These are phyloP conservation scores for Corythoichthys haematopterus DNA, from an alignment of 2,113 vertebrate species.

Conservation along the genomic window DNA sequence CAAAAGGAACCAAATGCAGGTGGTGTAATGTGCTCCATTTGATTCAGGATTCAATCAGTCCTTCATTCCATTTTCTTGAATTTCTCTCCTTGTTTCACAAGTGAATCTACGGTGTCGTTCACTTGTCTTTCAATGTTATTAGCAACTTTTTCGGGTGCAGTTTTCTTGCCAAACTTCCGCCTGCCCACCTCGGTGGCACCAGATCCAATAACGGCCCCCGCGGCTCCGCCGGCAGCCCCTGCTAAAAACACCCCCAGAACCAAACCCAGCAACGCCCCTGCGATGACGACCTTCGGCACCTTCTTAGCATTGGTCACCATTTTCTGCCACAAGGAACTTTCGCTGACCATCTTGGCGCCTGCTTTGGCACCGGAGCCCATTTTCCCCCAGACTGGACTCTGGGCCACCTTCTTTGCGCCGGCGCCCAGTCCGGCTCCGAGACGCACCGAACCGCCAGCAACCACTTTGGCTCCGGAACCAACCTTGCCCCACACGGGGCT, in stretches of 20 bases:
- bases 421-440: conserved; percentile 40
- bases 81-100: conserved; percentile 38
- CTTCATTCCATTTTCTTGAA: conserved; percentile 50
- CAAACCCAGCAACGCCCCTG: conserved; percentile 64
- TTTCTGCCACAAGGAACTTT: conserved; percentile 60
- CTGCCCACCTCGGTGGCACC: conserved; percentile 58
- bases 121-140: conserved; percentile 5
- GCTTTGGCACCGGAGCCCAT: conserved; percentile 51
- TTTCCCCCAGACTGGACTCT: conserved; percentile 57
- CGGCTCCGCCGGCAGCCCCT: conserved; percentile 64
- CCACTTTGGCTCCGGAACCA: conserved; percentile 50
- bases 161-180: conserved; percentile 49
- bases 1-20: not conserved
- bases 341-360: conserved; percentile 47
- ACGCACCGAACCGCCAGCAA: conserved; percentile 38
- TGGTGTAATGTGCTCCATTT: not conserved
- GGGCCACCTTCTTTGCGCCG: conserved; percentile 51
- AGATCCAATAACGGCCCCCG: conserved; percentile 64
- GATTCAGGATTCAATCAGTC: not conserved
- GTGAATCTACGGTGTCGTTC: conserved; percentile 8
- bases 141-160: conserved; percentile 2
- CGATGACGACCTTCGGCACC: conserved; percentile 52
- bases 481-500: conserved; percentile 56
- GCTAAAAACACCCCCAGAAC: conserved; percentile 62
- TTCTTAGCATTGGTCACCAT: conserved; percentile 32